Conservation (phyloP, 1,140 invertebrate species). For the Hestina assimilis region DNA sequence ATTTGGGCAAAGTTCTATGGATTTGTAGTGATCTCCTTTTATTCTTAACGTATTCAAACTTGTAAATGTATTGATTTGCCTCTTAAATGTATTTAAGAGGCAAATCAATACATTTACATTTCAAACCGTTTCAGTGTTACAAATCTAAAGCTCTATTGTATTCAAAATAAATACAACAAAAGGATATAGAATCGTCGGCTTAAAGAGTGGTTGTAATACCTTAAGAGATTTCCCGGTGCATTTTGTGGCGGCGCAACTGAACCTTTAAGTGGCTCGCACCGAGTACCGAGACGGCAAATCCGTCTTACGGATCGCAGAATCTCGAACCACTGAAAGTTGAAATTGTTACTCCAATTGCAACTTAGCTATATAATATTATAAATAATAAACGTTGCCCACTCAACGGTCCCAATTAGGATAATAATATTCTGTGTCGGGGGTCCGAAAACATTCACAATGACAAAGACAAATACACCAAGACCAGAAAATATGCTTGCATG, state of each 20-base stretch:
- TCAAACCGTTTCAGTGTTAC: constrained; percentile 13
- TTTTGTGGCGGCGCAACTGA: constrained; percentile 40
- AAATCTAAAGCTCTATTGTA: constrained; percentile 21
- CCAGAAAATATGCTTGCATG: too few species aligned
- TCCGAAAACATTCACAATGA: too few species aligned
- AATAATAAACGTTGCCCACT: too few species aligned
- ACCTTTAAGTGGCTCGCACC: constrained; percentile 24
- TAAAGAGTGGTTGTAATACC: constrained; percentile 31
- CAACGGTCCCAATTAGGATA: too few species aligned
- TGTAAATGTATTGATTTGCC: neutral
- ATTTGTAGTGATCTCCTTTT: too few species aligned
- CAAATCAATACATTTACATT: neutral
- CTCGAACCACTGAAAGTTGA: constrained; percentile 9
- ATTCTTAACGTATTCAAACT: too few species aligned
- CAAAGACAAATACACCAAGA: too few species aligned
- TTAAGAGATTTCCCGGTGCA: constrained; percentile 38
- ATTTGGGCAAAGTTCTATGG: too few species aligned
- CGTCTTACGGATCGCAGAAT: constrained; percentile 12
- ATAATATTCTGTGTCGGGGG: too few species aligned
- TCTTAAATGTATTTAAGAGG: too few species aligned
- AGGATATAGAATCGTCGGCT: constrained; percentile 44
- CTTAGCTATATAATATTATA: too few species aligned
- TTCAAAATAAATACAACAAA: constrained; percentile 35
- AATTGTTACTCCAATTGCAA: constrained; percentile 4
- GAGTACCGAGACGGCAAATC: constrained; percentile 15